Conservation (phyloP, 2,113 vertebrate species). For the Bagarius yarrelli region DNA sequence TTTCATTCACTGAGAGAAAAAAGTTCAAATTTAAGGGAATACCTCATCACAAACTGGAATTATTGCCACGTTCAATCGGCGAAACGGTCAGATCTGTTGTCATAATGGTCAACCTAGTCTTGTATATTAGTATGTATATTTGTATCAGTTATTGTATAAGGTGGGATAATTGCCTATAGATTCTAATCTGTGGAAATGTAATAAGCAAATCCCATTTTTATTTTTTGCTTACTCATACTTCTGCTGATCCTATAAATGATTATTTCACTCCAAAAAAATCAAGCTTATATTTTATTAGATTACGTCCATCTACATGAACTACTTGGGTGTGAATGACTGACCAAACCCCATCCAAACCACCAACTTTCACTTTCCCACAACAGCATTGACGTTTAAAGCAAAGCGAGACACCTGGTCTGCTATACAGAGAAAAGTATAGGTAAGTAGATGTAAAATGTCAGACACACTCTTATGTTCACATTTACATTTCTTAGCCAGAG, state of each 20-base stretch:
- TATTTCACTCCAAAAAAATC: background rate
- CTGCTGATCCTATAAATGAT: conserved; percentile 2
- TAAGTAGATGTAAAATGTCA: conserved; percentile 38
- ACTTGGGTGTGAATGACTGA: background rate
- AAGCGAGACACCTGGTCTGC: conserved; percentile 2
- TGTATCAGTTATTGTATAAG: background rate
- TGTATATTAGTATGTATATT: background rate
- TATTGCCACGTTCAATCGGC: conserved; percentile 42
- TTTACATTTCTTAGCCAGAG: too few species aligned
- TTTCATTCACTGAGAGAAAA: conserved; percentile 65
- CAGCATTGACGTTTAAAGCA: conserved; percentile 21
- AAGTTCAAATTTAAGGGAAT: conserved; percentile 66
- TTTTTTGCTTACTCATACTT: conserved; percentile 6
- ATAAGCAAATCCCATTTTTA: conserved; percentile 8
- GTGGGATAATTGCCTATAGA: background rate
- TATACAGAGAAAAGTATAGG: conserved; percentile 5
- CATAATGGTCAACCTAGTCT: background rate
- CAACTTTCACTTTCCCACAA: background rate
- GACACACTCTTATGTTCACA: conserved; percentile 11
- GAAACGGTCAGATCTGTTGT: conserved; percentile 22
- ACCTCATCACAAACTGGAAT: conserved; percentile 63
- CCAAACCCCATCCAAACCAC: conserved; percentile 6
- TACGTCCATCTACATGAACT: conserved; percentile 1
- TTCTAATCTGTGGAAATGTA: conserved; percentile 14
- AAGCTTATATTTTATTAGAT: conserved; percentile 4